Base-by-base conservation (phyloP, 2,797 vertebrate species). In the Pseudopleuronectes americanus region DNA sequence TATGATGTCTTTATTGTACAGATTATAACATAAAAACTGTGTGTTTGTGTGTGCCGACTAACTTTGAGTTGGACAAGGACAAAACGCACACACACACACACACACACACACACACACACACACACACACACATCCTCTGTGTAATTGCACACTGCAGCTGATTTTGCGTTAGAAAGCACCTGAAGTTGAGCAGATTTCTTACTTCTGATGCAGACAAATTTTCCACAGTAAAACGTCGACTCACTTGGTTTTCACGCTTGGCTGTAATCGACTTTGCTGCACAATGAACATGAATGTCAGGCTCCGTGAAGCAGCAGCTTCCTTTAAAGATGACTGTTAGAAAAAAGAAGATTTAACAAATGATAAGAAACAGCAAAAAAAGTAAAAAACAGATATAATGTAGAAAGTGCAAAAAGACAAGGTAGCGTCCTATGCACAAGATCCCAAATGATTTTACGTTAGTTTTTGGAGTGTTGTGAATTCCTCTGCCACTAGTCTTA, bases 251-350 rank as follows among this genome's bases (percentile, higher is more conserved):
- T 83, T 80, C 24, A 74, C 41, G 47, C 78, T 73, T 31, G 63
- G 24, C 61, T 71, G 60, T 55, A 33, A 68, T 60, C 4, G 4
- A 76, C 76, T 80, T 56, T 83, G 70, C 64, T 71, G 75, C 64
- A 38, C 26, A 55, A 53, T 16, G 53, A 67, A 21, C 59, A 63
- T 7, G 19, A 57, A 73, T 24, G 51, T 45, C 8, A 54, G 31
- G 41, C 45, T 49, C 47, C 51, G 56, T 62, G 14, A 52, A 64
- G 47, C 33, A 47, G n/a, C 2, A 5, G 17, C 55, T 56, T 45
- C 8, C 41, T n/a, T 24, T 52, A 14, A 21, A 57, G 67, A 41
- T 33, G 8, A 57, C 31, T 57, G 56, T 43, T 16, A 9, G 38
- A 36, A 33, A 57, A 54, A 53, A 28, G 26, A 6, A 43, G 23